Percentiles rank a stretch among this genome's conserved stretches.
These are phyloP conservation scores for Sphecodes monilicornis DNA, from an alignment of 2,888 invertebrate genomes.

Conservation along the genomic window DNA sequence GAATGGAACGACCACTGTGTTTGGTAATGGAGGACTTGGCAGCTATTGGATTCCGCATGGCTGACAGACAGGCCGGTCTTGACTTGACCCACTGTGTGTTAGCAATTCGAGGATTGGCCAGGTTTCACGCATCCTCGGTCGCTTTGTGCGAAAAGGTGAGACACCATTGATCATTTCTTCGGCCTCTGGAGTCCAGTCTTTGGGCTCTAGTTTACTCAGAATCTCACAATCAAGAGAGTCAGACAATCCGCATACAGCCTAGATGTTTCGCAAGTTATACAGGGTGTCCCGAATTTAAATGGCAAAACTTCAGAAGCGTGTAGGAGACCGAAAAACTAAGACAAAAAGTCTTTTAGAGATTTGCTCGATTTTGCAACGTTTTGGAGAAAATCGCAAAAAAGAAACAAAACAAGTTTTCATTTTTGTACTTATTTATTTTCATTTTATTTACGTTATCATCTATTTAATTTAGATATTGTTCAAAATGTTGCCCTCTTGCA, in stretches of 20 bases:
- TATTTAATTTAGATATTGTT: no score
- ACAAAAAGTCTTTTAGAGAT: no score
- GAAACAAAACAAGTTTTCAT: no score
- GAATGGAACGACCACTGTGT: conserved; percentile 78
- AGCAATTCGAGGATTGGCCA: conserved; percentile 85
- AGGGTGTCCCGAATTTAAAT: no score
- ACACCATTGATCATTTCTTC: background rate
- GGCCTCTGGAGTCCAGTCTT: background rate
- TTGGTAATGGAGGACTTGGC: conserved; percentile 86
- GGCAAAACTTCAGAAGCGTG: no score
- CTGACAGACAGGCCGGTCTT: conserved; percentile 85
- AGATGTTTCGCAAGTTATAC: background rate
- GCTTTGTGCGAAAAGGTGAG: conserved; percentile 85
- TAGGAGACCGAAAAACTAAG: no score
- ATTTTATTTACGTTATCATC: no score
- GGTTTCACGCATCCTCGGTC: conserved; percentile 86
- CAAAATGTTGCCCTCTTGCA: no score
- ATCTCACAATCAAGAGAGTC: background rate
- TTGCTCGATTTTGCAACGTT: no score
- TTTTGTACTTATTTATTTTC: no score
- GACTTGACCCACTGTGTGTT: conserved; percentile 85
- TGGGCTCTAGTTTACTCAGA: background rate
- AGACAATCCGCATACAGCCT: no score
- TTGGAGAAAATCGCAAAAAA: no score
- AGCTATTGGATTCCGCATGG: conserved; percentile 86